Percentiles rank a stretch among this genome's conserved stretches.
These are phyloP conservation scores for Pantherophis guttatus DNA, from an alignment of 2,113 vertebrate species.

Conservation along the genomic window DNA sequence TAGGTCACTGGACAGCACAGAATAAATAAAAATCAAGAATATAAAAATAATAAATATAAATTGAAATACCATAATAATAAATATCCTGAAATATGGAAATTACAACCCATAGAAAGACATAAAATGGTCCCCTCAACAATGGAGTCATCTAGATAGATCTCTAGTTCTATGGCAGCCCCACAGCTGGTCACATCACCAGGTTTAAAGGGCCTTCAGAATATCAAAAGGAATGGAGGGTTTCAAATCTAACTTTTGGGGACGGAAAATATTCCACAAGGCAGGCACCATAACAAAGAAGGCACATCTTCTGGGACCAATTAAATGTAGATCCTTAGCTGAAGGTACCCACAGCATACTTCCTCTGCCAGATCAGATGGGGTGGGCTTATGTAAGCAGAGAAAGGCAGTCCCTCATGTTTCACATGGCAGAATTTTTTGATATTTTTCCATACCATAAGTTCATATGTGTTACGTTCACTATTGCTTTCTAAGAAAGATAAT, in stretches of 20 bases:
- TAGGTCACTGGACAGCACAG: too few species aligned
- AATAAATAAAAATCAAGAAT: background rate
- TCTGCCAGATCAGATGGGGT: background rate
- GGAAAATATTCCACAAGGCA: background rate
- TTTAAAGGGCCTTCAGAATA: background rate
- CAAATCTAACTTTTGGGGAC: background rate
- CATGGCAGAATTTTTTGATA: background rate
- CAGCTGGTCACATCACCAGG: background rate
- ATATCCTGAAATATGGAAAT: background rate
- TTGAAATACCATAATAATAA: background rate
- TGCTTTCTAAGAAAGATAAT: background rate
- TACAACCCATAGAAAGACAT: background rate
- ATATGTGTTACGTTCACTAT: background rate
- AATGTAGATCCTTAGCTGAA: background rate
- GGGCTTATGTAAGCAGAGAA: background rate
- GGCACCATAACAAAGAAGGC: background rate
- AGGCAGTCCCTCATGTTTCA: background rate
- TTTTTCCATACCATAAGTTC: background rate
- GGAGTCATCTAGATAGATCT: background rate
- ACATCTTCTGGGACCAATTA: background rate
- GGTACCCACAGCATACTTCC: background rate
- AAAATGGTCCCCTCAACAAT: background rate
- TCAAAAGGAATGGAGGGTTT: background rate
- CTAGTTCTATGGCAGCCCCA: background rate
- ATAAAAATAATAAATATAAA: background rate